A percentile compares a stretch with the other conserved stretches of the same genome.
These are phyloP conservation scores for Leucoptera coffeella DNA, from an alignment of 2,888 invertebrate genomes.

Conservation along the genomic window DNA sequence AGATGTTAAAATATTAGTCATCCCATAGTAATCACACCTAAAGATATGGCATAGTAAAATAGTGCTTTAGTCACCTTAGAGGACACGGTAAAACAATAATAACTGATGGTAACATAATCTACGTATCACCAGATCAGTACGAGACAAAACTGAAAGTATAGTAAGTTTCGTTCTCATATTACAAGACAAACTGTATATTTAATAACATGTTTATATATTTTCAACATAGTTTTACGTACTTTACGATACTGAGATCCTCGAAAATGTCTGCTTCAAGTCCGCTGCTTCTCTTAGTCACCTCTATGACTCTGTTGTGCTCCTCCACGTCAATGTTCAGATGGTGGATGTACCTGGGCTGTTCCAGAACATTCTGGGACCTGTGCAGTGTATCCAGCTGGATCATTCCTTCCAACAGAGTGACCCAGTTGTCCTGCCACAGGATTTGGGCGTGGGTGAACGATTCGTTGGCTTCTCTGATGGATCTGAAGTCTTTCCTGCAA, in stretches of 20 bases:
- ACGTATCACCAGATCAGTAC: too few relatives aligned
- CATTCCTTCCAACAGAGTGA: slow-evolving; percentile 68
- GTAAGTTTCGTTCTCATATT: too few relatives aligned
- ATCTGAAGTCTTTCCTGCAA: slow-evolving; percentile 3
- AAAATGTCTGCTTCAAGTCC: slow-evolving; percentile 1
- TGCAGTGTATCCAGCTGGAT: slow-evolving; percentile 57
- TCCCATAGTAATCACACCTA: too few relatives aligned
- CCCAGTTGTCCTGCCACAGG: slow-evolving; percentile 65
- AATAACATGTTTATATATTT: too few relatives aligned
- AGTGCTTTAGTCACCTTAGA: too few relatives aligned
- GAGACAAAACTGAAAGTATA: too few relatives aligned
- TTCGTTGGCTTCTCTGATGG: background rate
- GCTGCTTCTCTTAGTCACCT: background rate
- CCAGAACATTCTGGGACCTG: slow-evolving; percentile 21
- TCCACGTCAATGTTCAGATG: slow-evolving; percentile 1
- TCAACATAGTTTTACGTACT: slow-evolving; percentile 1
- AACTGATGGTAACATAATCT: too few relatives aligned
- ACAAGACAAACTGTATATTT: too few relatives aligned
- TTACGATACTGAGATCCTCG: slow-evolving; percentile 1
- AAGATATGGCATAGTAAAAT: too few relatives aligned
- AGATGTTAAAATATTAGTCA: too few relatives aligned
- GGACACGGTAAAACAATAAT: too few relatives aligned
- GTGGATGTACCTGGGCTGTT: slow-evolving; percentile 44
- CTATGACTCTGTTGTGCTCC: background rate
- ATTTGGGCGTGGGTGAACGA: slow-evolving; percentile 11